Percentiles rank a stretch among this genome's conserved stretches.
Conservation (phyloP, 2,888 invertebrate genomes). For the Maniola hyperantus region DNA sequence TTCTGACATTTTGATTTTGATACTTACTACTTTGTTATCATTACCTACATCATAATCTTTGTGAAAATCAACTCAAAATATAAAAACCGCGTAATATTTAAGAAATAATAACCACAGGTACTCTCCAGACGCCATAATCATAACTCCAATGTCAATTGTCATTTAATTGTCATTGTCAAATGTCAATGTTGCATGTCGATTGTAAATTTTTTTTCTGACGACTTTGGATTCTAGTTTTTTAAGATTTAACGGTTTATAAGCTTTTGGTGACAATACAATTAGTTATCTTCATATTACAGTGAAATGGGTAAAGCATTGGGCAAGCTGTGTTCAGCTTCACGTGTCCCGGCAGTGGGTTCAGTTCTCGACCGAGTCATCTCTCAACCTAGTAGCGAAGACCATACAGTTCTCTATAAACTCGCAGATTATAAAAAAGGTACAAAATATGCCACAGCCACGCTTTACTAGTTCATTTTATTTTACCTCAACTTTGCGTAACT, state of each 20-base stretch:
- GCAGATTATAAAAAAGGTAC: slow-evolving; percentile 94
- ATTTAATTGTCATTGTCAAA: too few species aligned
- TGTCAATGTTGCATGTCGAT: too few species aligned
- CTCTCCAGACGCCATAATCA: not conserved
- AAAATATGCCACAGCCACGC: too few species aligned
- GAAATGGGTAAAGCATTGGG: slow-evolving; percentile 68
- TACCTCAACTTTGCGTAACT: too few species aligned
- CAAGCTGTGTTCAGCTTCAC: slow-evolving; percentile 73
- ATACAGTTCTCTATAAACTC: slow-evolving; percentile 92
- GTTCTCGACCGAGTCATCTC: slow-evolving; percentile 95
- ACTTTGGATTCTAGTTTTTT: too few species aligned
- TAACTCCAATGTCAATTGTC: not conserved
- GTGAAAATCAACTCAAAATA: not conserved
- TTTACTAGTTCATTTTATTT: too few species aligned
- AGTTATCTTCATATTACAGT: slow-evolving; percentile 10
- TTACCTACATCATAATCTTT: not conserved
- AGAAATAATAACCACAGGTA: not conserved
- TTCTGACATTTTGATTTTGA: not conserved
- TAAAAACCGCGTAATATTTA: not conserved
- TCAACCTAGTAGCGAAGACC: slow-evolving; percentile 92
- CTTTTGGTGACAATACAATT: too few species aligned
- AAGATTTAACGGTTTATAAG: too few species aligned
- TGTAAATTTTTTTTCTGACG: too few species aligned
- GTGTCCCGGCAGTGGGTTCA: slow-evolving; percentile 85
- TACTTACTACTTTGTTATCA: not conserved